phyloP scores from a whole-genome alignment of 2,888 invertebrate species.

The Acleris literana region DNA sequence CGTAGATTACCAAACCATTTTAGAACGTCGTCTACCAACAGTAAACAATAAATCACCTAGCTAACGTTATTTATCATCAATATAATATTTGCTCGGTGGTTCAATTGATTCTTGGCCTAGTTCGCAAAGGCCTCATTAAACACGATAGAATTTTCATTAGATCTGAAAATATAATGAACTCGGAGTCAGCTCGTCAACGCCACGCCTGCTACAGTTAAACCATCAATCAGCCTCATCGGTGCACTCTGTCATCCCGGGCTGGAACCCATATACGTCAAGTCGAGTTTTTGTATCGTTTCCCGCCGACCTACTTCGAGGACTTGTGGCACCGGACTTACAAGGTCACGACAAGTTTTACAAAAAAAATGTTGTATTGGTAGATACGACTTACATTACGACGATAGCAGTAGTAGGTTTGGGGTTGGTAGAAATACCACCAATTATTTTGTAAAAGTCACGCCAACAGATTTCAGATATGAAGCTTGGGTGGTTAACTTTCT shows the following conservation, averaged over 20 bases:
- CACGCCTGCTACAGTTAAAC: conserved; percentile 69
- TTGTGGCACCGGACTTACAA: conserved; percentile 62
- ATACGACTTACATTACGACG: not conserved
- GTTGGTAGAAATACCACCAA: conserved; percentile 7
- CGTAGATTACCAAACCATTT: not conserved
- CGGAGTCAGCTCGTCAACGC: conserved; percentile 38
- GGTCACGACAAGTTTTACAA: conserved; percentile 59
- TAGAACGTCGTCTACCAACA: too few relatives aligned
- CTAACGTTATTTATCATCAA: not conserved
- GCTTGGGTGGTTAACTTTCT: not conserved
- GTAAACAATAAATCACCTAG: not conserved
- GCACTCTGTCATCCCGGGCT: conserved; percentile 52
- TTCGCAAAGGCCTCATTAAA: conserved; percentile 6
- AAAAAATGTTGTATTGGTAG: conserved; percentile 43
- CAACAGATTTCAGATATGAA: not conserved
- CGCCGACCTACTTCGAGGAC: conserved; percentile 67
- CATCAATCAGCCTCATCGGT: conserved; percentile 67
- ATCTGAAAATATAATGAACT: conserved; percentile 28
- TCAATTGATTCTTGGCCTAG: conserved; percentile 6
- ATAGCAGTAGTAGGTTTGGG: not conserved
- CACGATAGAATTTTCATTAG: conserved; percentile 24
- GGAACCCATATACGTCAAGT: conserved; percentile 66
- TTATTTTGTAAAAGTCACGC: not conserved
- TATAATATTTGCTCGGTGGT: conserved; percentile 2
- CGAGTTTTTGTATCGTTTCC: conserved; percentile 73